Percentiles rank a stretch among this genome's conserved stretches.
phyloP scores from a whole-genome alignment of 2,888 invertebrate species.

The Acrocyrtus sp. region DNA sequence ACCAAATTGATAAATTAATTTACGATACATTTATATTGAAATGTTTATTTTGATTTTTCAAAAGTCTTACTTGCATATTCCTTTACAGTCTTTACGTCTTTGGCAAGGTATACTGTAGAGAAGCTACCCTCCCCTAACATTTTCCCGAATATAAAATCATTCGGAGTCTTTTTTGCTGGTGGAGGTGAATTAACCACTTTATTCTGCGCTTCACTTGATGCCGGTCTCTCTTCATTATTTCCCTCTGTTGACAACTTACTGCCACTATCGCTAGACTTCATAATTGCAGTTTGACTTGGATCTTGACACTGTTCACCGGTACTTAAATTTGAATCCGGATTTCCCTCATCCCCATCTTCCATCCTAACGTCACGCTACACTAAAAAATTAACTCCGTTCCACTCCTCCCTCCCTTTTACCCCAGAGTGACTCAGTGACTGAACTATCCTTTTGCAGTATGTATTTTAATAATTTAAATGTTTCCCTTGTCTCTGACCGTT shows the following conservation, averaged over 20 bases:
- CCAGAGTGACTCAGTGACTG: background rate
- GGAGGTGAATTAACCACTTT: constrained; percentile 2
- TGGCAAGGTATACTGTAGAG: constrained; percentile 93
- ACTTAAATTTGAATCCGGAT: background rate
- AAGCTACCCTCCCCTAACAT: constrained; percentile 97
- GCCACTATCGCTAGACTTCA: background rate
- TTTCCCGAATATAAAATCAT: constrained; percentile 95
- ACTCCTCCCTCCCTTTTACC: background rate
- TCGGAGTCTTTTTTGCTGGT: constrained; percentile 77
- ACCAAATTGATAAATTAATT: background rate
- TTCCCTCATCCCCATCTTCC: constrained; percentile 1
- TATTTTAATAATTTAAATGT: too few species aligned
- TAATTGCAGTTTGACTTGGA: constrained; percentile 11
- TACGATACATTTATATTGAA: too few species aligned
- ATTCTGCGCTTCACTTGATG: too few species aligned
- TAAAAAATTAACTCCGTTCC: too few species aligned
- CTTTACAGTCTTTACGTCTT: constrained; percentile 86
- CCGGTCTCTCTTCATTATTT: too few species aligned
- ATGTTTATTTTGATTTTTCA: background rate
- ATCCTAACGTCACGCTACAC: too few species aligned
- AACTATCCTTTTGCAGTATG: too few species aligned
- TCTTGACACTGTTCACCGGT: background rate
- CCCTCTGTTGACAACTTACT: too few species aligned
- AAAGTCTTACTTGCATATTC: constrained; percentile 91
- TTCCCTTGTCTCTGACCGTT: too few species aligned